Evolutionary conservation across 2,888 invertebrate species (phyloP), one percentile per base, ranked within the genome.

Genomic region (Psylliodes chrysocephalus): DNA sequence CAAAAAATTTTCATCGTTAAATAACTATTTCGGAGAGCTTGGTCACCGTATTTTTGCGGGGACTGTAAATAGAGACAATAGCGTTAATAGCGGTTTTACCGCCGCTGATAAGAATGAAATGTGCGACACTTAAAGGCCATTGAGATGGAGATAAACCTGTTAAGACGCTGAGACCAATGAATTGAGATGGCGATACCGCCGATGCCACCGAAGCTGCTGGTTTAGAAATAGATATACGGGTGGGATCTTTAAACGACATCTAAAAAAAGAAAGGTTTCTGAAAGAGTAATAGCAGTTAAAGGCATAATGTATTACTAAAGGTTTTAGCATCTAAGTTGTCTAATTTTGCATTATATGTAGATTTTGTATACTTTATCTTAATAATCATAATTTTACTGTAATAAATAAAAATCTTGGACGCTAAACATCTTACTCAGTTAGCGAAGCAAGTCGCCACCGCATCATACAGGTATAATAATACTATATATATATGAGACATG

Each of bases 131-230:
- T 51, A 52, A 44, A 51, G 64, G 60, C 69, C 64, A 71, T 73
- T 71, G 67, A 70, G 69, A 71, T 68, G 63, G 69, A 63, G 68
- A 67, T 64, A 69, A 68, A 69, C 70, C 71, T 73, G 72, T 72
- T 73, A 75, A 76, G 72, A 73, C 72, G 73, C 64, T 63, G 71
- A 71, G 74, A 75, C 74, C 76, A 73, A 76, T 75, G 76, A 73
- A 77, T 75, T 74, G 75, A 71, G 74, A 74, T 75, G 46, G 74
- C 72, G 77, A 77, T 75, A 75, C 71, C 68, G 64, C 62, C 65
- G 69, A 63, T 71, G 56, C 66, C 53, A 59, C 63, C 68, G 74
- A 73, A 35, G 10, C 40, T 30, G 15, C 40, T 40, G 40, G 25
- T 25, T 44, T n/a, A 10, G 28, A 19, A 22, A 33, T 33, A 42